phyloP scores from a whole-genome alignment of 2,888 invertebrate genomes.

The Scaptomyza caliginosa region DNA sequence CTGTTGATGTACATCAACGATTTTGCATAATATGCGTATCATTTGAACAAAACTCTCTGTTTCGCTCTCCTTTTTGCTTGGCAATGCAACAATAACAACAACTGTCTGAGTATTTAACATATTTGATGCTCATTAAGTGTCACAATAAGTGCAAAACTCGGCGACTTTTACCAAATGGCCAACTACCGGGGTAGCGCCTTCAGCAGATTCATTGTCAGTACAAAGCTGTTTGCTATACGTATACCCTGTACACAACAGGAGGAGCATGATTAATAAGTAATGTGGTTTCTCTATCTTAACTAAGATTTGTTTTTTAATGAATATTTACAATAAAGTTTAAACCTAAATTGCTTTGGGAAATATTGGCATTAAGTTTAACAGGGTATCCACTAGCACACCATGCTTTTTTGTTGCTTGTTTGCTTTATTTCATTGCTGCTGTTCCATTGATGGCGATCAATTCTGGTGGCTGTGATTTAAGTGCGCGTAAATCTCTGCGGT shows the following conservation, averaged over 20 bases:
- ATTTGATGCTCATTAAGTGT: constrained; percentile 72
- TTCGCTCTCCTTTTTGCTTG: constrained; percentile 6
- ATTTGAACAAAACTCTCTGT: neutral
- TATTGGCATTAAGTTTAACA: too few species aligned
- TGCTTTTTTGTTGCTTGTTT: constrained; percentile 11
- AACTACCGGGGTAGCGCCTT: constrained; percentile 39
- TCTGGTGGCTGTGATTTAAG: constrained; percentile 74
- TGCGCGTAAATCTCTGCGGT: constrained; percentile 77
- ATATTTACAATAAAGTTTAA: too few species aligned
- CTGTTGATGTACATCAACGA: constrained; percentile 33
- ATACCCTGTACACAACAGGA: constrained; percentile 10
- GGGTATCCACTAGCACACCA: neutral
- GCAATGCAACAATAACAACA: constrained; percentile 37
- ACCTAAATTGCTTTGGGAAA: too few species aligned
- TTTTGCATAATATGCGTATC: constrained; percentile 42
- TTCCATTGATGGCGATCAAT: constrained; percentile 72
- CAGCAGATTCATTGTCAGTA: constrained; percentile 7
- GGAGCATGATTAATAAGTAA: neutral
- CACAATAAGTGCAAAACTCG: constrained; percentile 55
- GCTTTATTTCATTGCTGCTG: constrained; percentile 25
- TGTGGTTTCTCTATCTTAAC: too few species aligned
- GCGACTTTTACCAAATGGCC: constrained; percentile 49
- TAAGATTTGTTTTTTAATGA: too few species aligned
- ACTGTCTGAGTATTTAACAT: constrained; percentile 52
- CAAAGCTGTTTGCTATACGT: constrained; percentile 12